Percentiles rank a stretch among this genome's conserved stretches.
Evolutionary conservation across 1,140 invertebrate species (phyloP).

Genomic region (Ladona fulva): DNA sequence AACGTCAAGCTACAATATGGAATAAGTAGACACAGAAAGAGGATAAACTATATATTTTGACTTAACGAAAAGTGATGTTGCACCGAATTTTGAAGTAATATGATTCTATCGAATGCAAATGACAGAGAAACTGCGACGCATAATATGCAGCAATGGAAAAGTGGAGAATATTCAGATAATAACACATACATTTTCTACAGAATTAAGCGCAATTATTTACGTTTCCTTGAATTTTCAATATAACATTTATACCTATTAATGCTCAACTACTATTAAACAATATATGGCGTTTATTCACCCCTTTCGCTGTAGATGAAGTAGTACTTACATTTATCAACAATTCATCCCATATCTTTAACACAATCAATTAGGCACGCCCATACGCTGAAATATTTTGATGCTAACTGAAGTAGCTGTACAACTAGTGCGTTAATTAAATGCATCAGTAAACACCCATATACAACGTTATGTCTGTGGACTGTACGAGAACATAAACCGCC

Average conservation of each 20-base stretch:
- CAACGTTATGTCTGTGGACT: not conserved
- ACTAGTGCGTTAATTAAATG: not conserved
- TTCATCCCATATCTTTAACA: constrained; percentile 7
- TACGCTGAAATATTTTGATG: not conserved
- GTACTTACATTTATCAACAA: not conserved
- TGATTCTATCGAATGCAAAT: too few relatives aligned
- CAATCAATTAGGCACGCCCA: not conserved
- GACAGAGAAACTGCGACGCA: not conserved
- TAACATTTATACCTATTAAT: too few relatives aligned
- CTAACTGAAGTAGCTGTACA: not conserved
- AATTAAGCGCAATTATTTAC: too few relatives aligned
- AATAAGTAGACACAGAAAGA: too few relatives aligned
- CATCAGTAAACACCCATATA: not conserved
- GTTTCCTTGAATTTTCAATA: too few relatives aligned
- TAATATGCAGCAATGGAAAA: not conserved
- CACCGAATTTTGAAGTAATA: too few relatives aligned
- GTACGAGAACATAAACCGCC: not conserved
- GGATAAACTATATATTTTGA: too few relatives aligned
- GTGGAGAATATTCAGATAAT: too few relatives aligned
- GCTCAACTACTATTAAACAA: too few relatives aligned
- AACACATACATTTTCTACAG: too few relatives aligned
- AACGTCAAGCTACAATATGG: too few relatives aligned
- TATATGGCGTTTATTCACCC: not conserved
- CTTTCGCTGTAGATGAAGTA: not conserved
- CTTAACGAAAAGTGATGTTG: too few relatives aligned